Evolutionary conservation across 2,888 invertebrate genomes (phyloP).

Genomic region (Orchesella flavescens): DNA sequence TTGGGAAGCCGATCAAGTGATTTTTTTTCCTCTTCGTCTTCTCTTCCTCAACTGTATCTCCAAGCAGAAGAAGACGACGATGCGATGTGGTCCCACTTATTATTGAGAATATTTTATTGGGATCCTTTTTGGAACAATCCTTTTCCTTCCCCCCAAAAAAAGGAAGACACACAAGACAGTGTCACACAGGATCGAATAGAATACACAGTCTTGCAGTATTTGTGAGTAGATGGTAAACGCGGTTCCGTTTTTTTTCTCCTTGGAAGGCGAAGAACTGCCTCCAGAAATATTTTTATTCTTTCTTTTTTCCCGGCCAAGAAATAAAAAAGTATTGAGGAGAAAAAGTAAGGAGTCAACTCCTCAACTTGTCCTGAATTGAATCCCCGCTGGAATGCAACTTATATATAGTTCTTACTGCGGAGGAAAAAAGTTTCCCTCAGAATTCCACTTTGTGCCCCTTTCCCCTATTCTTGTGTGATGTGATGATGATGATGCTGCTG

Average conservation of each 20-base stretch:
- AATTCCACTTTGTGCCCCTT: slow-evolving; percentile 10
- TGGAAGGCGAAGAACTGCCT: background rate
- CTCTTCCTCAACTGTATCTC: background rate
- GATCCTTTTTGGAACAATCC: too few species aligned
- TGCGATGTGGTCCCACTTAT: background rate
- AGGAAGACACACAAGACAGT: too few species aligned
- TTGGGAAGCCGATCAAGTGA: background rate
- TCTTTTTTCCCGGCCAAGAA: background rate
- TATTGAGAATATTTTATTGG: too few species aligned
- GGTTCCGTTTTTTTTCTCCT: background rate
- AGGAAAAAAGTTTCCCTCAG: slow-evolving; percentile 32
- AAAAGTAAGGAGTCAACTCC: slow-evolving; percentile 26
- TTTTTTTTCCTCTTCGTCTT: background rate
- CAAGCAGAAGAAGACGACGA: background rate
- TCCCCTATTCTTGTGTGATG: background rate
- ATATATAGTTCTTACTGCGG: too few species aligned
- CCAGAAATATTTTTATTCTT: background rate
- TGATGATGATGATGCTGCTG: too few species aligned
- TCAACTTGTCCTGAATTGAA: slow-evolving; percentile 41
- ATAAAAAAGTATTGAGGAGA: slow-evolving; percentile 1
- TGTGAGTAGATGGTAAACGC: background rate
- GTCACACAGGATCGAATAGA: background rate
- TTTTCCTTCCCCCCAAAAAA: too few species aligned
- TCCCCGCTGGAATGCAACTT: slow-evolving; percentile 51
- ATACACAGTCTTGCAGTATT: background rate